phyloP scores from a whole-genome alignment of 2,888 invertebrate genomes.

The Stratiomys singularior region DNA sequence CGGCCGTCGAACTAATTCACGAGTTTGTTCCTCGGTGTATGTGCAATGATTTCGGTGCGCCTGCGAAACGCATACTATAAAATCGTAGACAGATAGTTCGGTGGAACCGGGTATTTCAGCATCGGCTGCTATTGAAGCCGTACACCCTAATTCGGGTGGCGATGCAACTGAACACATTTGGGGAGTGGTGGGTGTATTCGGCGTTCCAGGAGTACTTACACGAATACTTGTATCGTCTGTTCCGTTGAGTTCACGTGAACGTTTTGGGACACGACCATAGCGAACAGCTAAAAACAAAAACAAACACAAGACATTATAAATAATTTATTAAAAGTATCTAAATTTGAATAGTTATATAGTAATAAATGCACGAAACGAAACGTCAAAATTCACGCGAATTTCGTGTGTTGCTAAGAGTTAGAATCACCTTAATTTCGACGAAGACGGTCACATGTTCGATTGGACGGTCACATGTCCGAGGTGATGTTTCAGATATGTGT shows the following conservation, averaged over 20 bases:
- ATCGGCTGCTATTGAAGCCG: conserved; percentile 62
- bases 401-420: no score
- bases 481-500: no score
- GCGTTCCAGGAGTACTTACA: conserved; percentile 63
- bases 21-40: conserved; percentile 86
- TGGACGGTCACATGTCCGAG: no score
- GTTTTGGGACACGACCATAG: conserved; percentile 95
- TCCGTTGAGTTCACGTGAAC: conserved; percentile 81
- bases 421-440: no score
- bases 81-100: conserved; percentile 79
- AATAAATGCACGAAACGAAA: no score
- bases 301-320: neutral
- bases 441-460: no score
- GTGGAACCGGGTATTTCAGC: conserved; percentile 67
- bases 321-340: no score
- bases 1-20: conserved; percentile 76
- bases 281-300: conserved; percentile 79
- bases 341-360: no score
- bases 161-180: conserved; percentile 66
- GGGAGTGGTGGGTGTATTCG: conserved; percentile 68
- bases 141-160: conserved; percentile 64
- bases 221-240: conserved; percentile 60
- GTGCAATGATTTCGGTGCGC: conserved; percentile 90
- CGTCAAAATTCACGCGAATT: no score
- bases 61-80: conserved; percentile 80